A percentile compares a stretch with the other conserved stretches of the same genome.
Conservation (phyloP, 2,113 vertebrate species). For the Salminus brasiliensis region DNA sequence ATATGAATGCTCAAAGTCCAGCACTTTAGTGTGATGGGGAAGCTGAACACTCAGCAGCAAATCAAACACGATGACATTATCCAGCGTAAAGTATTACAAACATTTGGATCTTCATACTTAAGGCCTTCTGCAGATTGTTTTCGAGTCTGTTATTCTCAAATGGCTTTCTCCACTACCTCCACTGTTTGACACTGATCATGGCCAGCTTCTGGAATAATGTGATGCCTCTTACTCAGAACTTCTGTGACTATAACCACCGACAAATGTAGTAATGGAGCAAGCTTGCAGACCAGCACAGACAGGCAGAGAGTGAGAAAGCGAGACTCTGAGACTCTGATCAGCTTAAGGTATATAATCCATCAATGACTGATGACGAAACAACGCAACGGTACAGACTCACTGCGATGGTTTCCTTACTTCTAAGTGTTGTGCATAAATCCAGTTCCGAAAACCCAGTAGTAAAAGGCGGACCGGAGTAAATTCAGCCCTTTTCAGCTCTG, state of each 20-base stretch:
- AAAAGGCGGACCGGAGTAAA: constrained; percentile 43
- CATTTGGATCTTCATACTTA: neutral
- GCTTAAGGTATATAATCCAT: neutral
- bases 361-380: constrained; percentile 10
- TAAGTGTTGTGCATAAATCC: constrained; percentile 40
- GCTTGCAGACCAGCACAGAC: constrained; percentile 1
- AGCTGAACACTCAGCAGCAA: neutral
- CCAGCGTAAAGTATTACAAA: neutral
- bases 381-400: neutral
- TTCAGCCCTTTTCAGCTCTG: constrained; percentile 45
- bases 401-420: constrained; percentile 4
- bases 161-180: neutral
- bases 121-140: neutral
- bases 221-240: neutral
- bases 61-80: neutral
- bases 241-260: neutral
- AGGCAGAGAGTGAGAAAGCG: neutral
- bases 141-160: neutral
- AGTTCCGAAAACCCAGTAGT: constrained; percentile 30
- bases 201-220: constrained; percentile 9
- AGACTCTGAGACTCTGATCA: neutral
- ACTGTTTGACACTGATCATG: constrained; percentile 1
- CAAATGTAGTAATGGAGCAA: constrained; percentile 21
- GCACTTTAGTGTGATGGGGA: neutral
- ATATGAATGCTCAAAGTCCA: neutral